Evolutionary conservation across 2,888 invertebrate species (phyloP).

Genomic region (Morinoia aosen): DNA sequence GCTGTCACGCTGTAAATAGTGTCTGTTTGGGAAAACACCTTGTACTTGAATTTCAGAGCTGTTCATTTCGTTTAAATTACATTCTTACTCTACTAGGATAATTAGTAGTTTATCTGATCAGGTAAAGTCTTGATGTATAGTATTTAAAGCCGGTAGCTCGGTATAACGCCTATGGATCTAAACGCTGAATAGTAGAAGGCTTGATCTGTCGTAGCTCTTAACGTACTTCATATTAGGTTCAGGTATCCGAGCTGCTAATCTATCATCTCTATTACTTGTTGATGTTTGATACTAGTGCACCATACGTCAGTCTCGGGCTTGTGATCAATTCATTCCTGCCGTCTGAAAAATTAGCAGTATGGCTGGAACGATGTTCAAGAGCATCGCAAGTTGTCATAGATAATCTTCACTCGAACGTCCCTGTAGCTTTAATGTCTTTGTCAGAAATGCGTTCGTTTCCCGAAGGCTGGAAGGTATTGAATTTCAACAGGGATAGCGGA

Average conservation of each 20-base stretch:
- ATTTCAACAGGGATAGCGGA: not conserved
- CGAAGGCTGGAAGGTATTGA: not conserved
- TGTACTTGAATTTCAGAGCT: not conserved
- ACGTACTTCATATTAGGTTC: not conserved
- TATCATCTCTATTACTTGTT: not conserved
- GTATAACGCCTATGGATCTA: not conserved
- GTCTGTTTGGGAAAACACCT: not conserved
- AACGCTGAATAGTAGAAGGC: not conserved
- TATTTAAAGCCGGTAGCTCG: not conserved
- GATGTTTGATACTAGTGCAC: not conserved
- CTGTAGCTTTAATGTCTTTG: not conserved
- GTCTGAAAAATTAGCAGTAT: not conserved
- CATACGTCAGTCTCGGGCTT: not conserved
- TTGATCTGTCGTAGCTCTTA: not conserved
- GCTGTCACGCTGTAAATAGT: not conserved
- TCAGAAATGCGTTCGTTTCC: not conserved
- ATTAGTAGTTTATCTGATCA: not conserved
- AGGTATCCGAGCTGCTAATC: not conserved
- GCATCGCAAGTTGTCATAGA: not conserved
- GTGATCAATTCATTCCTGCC: not conserved
- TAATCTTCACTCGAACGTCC: not conserved
- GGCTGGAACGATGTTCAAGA: not conserved
- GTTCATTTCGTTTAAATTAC: not conserved
- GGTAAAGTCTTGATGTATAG: not conserved
- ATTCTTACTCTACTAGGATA: not conserved